Percentiles rank a stretch among this genome's conserved stretches.
phyloP scores from a whole-genome alignment of 2,888 invertebrate species.

The Leptinotarsa rubiginosa region DNA sequence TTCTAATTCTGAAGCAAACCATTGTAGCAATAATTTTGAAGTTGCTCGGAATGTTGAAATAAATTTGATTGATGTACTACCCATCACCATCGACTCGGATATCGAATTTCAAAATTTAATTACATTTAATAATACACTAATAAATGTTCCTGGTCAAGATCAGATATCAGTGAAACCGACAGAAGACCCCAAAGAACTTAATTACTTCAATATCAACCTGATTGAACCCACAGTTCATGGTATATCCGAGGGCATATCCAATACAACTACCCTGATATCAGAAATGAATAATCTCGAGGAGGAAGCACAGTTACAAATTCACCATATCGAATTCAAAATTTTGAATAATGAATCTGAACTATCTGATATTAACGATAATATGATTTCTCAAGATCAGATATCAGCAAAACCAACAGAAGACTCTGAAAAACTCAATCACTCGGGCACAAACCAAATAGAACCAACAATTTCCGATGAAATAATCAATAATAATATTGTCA shows the following conservation, averaged over 20 bases:
- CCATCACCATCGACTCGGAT: neutral
- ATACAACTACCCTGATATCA: neutral
- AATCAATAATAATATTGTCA: neutral
- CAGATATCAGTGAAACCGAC: neutral
- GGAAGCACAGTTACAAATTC: neutral
- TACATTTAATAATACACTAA: neutral
- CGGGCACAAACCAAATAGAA: no score
- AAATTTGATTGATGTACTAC: neutral
- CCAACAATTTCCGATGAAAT: neutral
- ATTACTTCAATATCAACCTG: neutral
- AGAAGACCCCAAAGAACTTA: neutral
- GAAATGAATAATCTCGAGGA: neutral
- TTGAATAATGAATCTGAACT: neutral
- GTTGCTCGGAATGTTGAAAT: neutral
- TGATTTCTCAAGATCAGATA: neutral
- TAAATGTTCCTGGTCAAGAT: no score
- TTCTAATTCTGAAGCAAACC: neutral
- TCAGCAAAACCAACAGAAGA: neutral
- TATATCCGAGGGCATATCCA: neutral
- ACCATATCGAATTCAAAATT: neutral
- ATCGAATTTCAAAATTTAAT: neutral
- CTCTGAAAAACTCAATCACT: neutral
- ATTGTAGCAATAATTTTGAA: neutral
- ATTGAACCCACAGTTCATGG: no score
- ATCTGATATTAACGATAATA: neutral